Evolutionary conservation across 1,140 invertebrate species (phyloP).

Genomic region (Odontomachus brunneus): DNA sequence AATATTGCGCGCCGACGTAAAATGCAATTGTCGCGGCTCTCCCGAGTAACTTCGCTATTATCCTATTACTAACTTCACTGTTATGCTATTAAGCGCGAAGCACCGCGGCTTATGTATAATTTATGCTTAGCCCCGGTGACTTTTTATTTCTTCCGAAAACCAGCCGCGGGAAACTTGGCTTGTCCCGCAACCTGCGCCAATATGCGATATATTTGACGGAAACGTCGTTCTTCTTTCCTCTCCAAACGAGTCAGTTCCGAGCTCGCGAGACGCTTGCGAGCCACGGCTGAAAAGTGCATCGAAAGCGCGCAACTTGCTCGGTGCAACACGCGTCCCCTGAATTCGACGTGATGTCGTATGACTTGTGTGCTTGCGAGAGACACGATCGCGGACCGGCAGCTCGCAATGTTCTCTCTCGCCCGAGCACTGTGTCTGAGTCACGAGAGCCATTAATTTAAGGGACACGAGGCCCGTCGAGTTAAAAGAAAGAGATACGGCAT

Average conservation of each 20-base stretch:
- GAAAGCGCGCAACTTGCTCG: no score
- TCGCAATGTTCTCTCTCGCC: not conserved
- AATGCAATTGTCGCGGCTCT: conserved; percentile 53
- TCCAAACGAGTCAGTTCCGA: no score
- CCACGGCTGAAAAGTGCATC: no score
- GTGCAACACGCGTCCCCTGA: no score
- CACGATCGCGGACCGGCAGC: not conserved
- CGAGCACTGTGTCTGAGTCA: conserved; percentile 62
- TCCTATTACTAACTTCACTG: conserved; percentile 62
- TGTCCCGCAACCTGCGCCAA: not conserved
- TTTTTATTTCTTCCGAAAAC: conserved; percentile 57
- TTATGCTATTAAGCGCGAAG: conserved; percentile 57
- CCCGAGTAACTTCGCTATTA: conserved; percentile 57
- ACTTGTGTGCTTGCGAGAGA: no score
- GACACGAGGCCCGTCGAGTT: conserved; percentile 48
- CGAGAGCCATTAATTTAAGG: conserved; percentile 68
- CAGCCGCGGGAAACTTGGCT: conserved; percentile 33
- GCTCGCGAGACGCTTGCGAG: no score
- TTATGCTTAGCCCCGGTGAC: conserved; percentile 52
- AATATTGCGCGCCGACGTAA: conserved; percentile 60
- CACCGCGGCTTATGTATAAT: conserved; percentile 55
- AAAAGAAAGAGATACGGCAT: conserved; percentile 43
- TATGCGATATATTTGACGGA: conserved; percentile 28
- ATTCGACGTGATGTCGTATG: no score
- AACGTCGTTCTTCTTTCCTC: conserved; percentile 2